A percentile compares a stretch with the other conserved stretches of the same genome.
Conservation (phyloP, 2,113 vertebrate species). For the Gracilinanus agilis region DNA sequence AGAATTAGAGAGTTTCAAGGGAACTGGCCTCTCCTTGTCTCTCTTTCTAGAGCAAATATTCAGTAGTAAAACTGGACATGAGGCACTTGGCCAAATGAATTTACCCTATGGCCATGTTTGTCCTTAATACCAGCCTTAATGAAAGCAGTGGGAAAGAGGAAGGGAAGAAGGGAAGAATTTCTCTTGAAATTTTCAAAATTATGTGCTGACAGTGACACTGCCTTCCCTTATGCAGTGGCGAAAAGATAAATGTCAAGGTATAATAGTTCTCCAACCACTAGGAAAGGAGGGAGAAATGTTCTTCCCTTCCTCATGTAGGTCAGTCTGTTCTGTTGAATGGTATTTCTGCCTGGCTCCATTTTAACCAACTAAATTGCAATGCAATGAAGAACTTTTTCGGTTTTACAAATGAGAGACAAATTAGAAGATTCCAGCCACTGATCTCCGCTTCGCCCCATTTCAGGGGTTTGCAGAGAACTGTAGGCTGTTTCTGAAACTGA, state of each 20-base stretch:
- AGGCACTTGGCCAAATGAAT: conserved; percentile 42
- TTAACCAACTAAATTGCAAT: background rate
- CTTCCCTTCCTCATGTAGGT: background rate
- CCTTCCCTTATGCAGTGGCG: background rate
- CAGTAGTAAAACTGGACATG: conserved; percentile 48
- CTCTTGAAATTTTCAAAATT: background rate
- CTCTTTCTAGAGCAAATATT: conserved; percentile 59
- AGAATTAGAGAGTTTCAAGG: conserved; percentile 73
- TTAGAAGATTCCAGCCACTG: background rate
- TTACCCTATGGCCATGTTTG: background rate
- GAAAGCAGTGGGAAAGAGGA: background rate
- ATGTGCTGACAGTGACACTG: background rate
- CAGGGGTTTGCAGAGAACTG: background rate
- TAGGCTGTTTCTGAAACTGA: background rate
- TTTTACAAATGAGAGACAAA: conserved; percentile 4
- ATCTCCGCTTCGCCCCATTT: background rate
- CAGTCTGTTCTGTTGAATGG: background rate
- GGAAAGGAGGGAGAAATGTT: background rate
- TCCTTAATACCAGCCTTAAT: background rate
- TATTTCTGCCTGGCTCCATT: background rate
- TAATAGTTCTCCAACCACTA: background rate
- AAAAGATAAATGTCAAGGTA: background rate
- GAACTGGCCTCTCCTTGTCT: conserved; percentile 41
- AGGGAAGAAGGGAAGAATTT: background rate
- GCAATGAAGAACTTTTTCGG: background rate